Conservation (phyloP, 1,140 invertebrate species). For the Heliothis virescens region DNA sequence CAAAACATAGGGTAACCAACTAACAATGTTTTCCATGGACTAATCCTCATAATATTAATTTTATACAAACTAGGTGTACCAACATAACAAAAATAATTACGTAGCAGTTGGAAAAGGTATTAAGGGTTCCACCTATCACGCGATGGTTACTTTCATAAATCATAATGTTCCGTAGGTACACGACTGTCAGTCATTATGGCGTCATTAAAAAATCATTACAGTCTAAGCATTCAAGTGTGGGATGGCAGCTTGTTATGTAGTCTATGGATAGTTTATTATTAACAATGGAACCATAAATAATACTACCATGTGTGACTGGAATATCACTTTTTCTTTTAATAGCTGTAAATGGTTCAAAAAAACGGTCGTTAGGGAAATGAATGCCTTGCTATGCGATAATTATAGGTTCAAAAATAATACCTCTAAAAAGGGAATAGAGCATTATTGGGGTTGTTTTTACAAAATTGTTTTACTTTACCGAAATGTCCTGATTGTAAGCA, state of each 20-base stretch:
- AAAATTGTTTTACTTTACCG: no score
- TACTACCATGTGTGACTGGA: background rate
- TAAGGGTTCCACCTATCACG: slow-evolving; percentile 64
- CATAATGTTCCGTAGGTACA: slow-evolving; percentile 61
- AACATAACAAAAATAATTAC: slow-evolving; percentile 41
- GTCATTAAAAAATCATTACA: slow-evolving; percentile 84
- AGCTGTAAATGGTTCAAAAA: no score
- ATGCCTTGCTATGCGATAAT: no score
- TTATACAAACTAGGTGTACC: slow-evolving; percentile 41
- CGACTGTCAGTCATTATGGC: slow-evolving; percentile 74
- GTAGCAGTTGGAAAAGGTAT: slow-evolving; percentile 36
- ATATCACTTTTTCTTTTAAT: background rate
- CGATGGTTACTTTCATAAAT: slow-evolving; percentile 72
- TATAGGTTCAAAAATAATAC: no score
- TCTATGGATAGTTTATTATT: slow-evolving; percentile 17
- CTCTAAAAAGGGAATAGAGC: no score
- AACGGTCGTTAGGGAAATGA: no score
- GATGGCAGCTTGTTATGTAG: slow-evolving; percentile 5
- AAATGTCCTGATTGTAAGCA: background rate
- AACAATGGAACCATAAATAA: background rate
- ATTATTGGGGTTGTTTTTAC: no score
- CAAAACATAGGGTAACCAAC: slow-evolving; percentile 9
- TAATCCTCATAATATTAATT: slow-evolving; percentile 32
- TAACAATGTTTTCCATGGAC: slow-evolving; percentile 40
- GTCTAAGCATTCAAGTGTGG: slow-evolving; percentile 49